A percentile compares a stretch with the other conserved stretches of the same genome.
phyloP scores from a whole-genome alignment of 2,888 invertebrate genomes.

The Pyrgus malvae region DNA sequence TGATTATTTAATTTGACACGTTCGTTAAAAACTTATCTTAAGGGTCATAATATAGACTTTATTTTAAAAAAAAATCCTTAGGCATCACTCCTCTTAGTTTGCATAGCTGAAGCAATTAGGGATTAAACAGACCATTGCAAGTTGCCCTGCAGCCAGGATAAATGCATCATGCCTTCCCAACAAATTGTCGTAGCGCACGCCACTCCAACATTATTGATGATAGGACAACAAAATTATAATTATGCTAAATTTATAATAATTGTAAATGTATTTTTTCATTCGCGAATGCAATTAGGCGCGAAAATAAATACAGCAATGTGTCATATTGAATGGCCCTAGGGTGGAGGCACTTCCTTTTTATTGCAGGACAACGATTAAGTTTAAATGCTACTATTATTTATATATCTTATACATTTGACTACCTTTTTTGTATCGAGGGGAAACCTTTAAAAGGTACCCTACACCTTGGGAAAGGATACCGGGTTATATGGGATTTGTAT shows the following conservation, averaged over 20 bases:
- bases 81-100: background rate
- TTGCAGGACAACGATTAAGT: background rate
- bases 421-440: too few relatives aligned
- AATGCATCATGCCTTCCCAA: constrained; percentile 29
- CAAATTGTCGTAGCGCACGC: constrained; percentile 45
- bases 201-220: constrained; percentile 33
- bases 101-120: constrained; percentile 11
- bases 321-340: background rate
- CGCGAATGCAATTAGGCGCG: constrained; percentile 14
- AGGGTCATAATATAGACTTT: too few relatives aligned
- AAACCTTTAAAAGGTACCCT: too few relatives aligned
- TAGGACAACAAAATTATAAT: constrained; percentile 21
- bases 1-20: too few relatives aligned
- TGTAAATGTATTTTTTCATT: constrained; percentile 12
- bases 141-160: constrained; percentile 6
- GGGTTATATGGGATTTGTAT: too few relatives aligned
- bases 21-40: too few relatives aligned
- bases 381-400: too few relatives aligned
- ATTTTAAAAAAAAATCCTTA: too few relatives aligned
- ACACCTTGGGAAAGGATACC: too few relatives aligned
- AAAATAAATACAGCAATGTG: constrained; percentile 9
- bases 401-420: too few relatives aligned
- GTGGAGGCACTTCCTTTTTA: background rate
- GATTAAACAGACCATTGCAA: constrained; percentile 11
- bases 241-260: constrained; percentile 10